A percentile compares a stretch with the other conserved stretches of the same genome.
Conservation (phyloP, 1,140 invertebrate species). For the Metopolophium dirhodum region DNA sequence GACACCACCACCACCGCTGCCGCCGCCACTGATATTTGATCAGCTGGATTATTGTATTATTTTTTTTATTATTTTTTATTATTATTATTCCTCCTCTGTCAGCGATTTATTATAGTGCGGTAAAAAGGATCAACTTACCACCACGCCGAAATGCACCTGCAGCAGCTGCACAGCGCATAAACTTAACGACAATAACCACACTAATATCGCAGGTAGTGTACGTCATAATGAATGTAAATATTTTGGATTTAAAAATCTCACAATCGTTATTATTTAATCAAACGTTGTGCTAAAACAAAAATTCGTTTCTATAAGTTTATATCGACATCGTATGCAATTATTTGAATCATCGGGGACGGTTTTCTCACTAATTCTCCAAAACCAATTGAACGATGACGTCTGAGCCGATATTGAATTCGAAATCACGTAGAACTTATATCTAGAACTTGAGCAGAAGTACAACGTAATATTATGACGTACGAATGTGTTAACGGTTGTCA, state of each 20-base stretch:
- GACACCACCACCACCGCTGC: too few relatives aligned
- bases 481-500: too few relatives aligned
- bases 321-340: not conserved
- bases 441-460: too few relatives aligned
- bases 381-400: not conserved
- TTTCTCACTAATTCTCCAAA: too few relatives aligned
- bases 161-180: not conserved
- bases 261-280: not conserved
- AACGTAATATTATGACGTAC: too few relatives aligned
- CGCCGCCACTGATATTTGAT: not conserved
- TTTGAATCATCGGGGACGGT: not conserved
- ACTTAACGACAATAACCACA: not conserved
- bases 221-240: not conserved
- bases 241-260: not conserved
- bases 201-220: not conserved
- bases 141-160: not conserved
- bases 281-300: not conserved
- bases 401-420: not conserved
- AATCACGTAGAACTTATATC: not conserved
- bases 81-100: not conserved
- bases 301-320: not conserved
- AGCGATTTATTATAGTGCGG: not conserved
- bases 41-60: not conserved
- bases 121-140: not conserved
- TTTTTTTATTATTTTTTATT: too few relatives aligned